Evolutionary conservation across 2,888 invertebrate genomes (phyloP).

Genomic region (Eucera pruinosa): DNA sequence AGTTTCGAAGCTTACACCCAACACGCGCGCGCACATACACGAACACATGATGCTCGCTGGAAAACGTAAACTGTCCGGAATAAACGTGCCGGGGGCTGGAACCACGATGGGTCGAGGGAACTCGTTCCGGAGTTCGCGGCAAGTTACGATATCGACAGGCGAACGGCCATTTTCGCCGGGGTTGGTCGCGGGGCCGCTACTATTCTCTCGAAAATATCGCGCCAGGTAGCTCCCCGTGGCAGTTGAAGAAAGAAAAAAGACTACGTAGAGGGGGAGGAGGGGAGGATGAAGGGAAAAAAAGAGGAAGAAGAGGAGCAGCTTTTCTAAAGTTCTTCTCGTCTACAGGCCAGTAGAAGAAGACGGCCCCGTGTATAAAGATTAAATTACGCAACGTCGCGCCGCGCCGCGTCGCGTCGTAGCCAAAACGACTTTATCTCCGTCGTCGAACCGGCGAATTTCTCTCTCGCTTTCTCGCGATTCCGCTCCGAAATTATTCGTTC

Average conservation of each 20-base stretch:
- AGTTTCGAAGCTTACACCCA: background rate
- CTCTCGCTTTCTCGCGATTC: background rate
- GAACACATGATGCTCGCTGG: slow-evolving; percentile 1
- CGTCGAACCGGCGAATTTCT: slow-evolving; percentile 11
- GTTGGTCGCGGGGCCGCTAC: slow-evolving; percentile 14
- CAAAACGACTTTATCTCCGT: slow-evolving; percentile 34
- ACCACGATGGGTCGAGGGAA: slow-evolving; percentile 7
- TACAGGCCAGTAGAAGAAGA: background rate
- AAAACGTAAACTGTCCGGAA: slow-evolving; percentile 17
- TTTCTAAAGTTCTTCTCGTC: slow-evolving; percentile 4
- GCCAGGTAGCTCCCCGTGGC: background rate
- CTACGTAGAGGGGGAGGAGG: no score
- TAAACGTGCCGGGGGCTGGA: slow-evolving; percentile 16
- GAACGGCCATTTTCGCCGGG: slow-evolving; percentile 30
- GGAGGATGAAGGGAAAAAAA: no score
- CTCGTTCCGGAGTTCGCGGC: slow-evolving; percentile 26
- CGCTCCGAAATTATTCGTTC: slow-evolving; percentile 33
- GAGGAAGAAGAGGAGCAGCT: background rate
- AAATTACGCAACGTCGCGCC: slow-evolving; percentile 20
- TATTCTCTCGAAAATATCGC: slow-evolving; percentile 26
- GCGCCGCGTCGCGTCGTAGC: slow-evolving; percentile 6
- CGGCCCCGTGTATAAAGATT: slow-evolving; percentile 11
- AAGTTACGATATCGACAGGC: slow-evolving; percentile 30
- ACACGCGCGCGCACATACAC: no score
- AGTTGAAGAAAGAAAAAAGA: background rate